Evolutionary conservation across 2,113 vertebrate species (phyloP), one percentile per base, ranked within the genome.

Genomic region (Alligator mississippiensis): DNA sequence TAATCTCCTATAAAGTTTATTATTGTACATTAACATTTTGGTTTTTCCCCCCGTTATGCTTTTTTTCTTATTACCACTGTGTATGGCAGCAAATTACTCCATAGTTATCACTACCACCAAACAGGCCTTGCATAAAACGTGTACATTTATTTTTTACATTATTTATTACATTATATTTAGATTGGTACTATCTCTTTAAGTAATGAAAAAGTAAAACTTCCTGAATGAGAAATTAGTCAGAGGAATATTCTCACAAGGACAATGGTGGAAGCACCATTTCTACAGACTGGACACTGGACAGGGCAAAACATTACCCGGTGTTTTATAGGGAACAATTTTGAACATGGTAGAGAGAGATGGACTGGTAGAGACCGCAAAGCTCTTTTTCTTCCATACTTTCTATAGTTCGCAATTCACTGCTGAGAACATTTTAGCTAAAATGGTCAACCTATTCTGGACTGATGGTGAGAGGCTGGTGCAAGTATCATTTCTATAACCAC

Each of bases 21-120:
- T 1, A 90, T 61, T 9, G 74, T 83, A 81, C 89, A 94, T 80
- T 83, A 74, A 68, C n/a, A 2, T 55, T 77, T 3, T 9, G 25
- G 66, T 72, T 82, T 10, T 11, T 1, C 2, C 24, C 14, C 72
- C 22, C 38, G 7, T 92, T 77, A n/a, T 80, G 79, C 57, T 80
- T 84, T 58, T 92, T 94, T 92, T 78, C 76, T 92, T 77, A 27
- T 57, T 90, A 27, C 58, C 54, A 10, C 13, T 21, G 17, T 11
- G 62, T 77, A 62, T 90, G 94, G 84, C 57, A 25, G 60, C 57
- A 60, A 84, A 25, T 47, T 85, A 81, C 80, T 92, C 76, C 27
- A 15, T 24, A 78, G 83, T 63, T 76, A 38, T 28, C 79, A 59
- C 81, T 59, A 4, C 0, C 1, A 78, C 30, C 17, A 86, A 27